phyloP scores from a whole-genome alignment of 2,113 vertebrate species.

The Notarius lentiginosus region DNA sequence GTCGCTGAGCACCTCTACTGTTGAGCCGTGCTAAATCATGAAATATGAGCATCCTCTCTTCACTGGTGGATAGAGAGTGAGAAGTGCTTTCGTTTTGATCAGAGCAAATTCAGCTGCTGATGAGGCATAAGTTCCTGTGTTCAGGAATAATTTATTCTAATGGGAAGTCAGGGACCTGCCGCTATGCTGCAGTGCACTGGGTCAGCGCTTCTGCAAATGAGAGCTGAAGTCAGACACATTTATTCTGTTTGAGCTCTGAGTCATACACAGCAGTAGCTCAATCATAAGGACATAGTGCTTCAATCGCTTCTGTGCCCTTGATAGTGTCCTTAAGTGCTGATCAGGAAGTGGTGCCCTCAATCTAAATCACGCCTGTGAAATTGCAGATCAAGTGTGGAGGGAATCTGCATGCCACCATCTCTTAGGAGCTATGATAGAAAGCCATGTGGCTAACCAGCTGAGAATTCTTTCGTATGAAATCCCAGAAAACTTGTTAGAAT shows the following conservation, averaged over 20 bases:
- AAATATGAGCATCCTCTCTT: slow-evolving; percentile 14
- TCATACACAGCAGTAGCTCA: slow-evolving; percentile 10
- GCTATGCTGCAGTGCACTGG: slow-evolving; percentile 71
- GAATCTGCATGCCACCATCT: slow-evolving; percentile 2
- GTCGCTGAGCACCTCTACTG: not conserved
- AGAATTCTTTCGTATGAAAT: not conserved
- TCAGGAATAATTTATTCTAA: slow-evolving; percentile 80
- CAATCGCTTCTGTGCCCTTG: slow-evolving; percentile 31
- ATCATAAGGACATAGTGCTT: slow-evolving; percentile 39
- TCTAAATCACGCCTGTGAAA: slow-evolving; percentile 14
- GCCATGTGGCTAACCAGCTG: not conserved
- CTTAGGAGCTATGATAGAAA: not conserved
- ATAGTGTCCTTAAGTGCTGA: slow-evolving; percentile 37
- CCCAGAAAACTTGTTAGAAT: not conserved
- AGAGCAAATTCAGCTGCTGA: slow-evolving; percentile 71
- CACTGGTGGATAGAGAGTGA: slow-evolving; percentile 8
- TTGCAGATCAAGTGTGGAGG: slow-evolving; percentile 13
- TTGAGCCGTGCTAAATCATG: not conserved
- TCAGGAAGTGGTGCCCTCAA: not conserved
- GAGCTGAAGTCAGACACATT: slow-evolving; percentile 72
- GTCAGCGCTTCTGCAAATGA: slow-evolving; percentile 78
- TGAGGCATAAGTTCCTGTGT: slow-evolving; percentile 73
- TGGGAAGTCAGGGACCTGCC: slow-evolving; percentile 76
- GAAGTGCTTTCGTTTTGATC: slow-evolving; percentile 51
- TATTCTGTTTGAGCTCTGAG: slow-evolving; percentile 61